Base-by-base conservation (phyloP, 2,888 invertebrate species). In the Andrena flavipes region DNA sequence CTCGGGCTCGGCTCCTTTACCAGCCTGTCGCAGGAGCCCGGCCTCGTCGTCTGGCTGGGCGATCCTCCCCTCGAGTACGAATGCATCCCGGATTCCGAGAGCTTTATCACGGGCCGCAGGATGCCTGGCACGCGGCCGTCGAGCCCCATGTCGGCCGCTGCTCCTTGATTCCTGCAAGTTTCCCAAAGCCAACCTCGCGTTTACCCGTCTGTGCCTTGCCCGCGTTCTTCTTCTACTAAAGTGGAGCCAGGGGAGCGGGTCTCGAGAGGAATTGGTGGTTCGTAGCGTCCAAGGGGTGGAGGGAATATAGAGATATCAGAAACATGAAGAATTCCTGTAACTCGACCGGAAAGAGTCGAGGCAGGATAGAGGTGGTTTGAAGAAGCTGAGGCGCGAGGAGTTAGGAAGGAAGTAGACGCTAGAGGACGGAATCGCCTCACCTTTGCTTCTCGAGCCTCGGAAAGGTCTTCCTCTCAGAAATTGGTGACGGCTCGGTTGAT, bases 401-500 rank as follows among this genome's bases (percentile, higher is more conserved):
- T 8, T 10, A 7, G 20, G 20, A 56, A 56, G 7, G 54, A 26
- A 54, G 3, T 56, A 4, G 20, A 7, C 54, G 62, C 2, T 42
- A 49, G 20, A 56, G 26, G 56, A 2, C 8, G 4, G 8, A 1
- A 10, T 56, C 30, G 20, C 59, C 85, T 86, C 86, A 93, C 93
- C 92, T 93, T 89, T 92, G 92, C 85, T 93, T 93, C 85, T 93
- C 93, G 90, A 92, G 89, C 89, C 93, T 93, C 87, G 93, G 93
- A 87, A 93, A 93, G 70, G 93, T 93, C 92, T 93, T 93, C 91
- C 93, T 92, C 92, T 95, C 94, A 95, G 94, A 95, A 94, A 94
- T 95, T 94, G 93, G 95, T 94, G 94, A 94, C 94, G 93, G 95
- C 94, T 95, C 95, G 93, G 94, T 94, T 94, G 94, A 94, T 93